These are phyloP conservation scores for Nomada fucata DNA, from an alignment of 2,888 invertebrate genomes.

Conservation along the genomic window DNA sequence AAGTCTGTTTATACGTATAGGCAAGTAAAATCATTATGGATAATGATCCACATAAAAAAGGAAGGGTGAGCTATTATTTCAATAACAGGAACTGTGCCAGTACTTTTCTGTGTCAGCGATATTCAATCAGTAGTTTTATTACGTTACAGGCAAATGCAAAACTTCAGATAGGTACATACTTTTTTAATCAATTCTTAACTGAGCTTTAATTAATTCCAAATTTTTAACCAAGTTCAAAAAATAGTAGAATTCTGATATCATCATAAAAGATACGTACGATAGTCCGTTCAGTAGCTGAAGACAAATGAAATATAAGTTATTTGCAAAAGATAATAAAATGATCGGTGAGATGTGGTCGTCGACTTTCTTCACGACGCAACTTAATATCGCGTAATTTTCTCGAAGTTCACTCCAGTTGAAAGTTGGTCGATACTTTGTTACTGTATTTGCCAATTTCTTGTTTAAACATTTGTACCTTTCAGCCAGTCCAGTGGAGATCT, in stretches of 20 bases:
- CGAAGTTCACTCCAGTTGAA: conserved; percentile 87
- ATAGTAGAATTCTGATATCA: neutral
- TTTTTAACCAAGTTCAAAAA: neutral
- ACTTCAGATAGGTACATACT: neutral
- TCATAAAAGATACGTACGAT: conserved; percentile 84
- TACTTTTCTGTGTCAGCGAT: neutral
- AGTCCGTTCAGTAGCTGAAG: conserved; percentile 89
- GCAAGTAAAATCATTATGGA: no score
- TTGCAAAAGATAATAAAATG: conserved; percentile 88
- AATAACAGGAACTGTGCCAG: no score
- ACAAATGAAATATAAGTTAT: conserved; percentile 91
- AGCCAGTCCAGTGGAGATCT: conserved; percentile 86
- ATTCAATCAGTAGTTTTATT: neutral
- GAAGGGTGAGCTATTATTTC: no score
- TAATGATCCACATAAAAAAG: no score
- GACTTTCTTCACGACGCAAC: conserved; percentile 86
- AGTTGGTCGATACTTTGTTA: conserved; percentile 80
- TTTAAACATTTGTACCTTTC: conserved; percentile 88
- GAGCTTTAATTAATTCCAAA: no score
- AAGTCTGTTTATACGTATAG: no score
- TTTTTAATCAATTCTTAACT: no score
- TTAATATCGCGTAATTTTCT: conserved; percentile 87
- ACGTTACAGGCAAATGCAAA: neutral
- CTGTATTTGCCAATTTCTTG: conserved; percentile 81
- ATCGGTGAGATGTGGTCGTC: conserved; percentile 87